These are phyloP conservation scores for Uropsilus gracilis DNA, from an alignment of 2,113 vertebrate species.

Conservation along the genomic window DNA sequence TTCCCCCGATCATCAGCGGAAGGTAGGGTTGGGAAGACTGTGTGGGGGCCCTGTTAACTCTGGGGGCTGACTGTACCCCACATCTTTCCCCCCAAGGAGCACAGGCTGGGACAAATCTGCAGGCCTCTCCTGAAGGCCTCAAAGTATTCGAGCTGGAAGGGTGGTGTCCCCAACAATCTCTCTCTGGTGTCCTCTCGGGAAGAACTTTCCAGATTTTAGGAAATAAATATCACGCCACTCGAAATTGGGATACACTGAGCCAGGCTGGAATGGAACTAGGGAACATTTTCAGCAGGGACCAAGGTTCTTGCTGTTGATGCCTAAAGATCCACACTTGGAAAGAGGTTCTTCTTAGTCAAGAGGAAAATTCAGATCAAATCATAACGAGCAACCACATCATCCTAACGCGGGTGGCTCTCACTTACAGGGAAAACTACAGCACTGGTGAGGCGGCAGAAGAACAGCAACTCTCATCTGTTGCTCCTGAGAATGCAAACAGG, in stretches of 20 bases:
- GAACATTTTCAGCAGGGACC: neutral
- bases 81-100: neutral
- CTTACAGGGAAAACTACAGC: neutral
- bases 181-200: neutral
- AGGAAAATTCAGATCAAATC: neutral
- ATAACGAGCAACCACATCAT: neutral
- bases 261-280: neutral
- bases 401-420: neutral
- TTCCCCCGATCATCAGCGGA: neutral
- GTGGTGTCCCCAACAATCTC: neutral
- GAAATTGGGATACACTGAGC: neutral
- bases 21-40: neutral
- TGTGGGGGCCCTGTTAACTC: neutral
- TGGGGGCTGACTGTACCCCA: neutral
- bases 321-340: neutral
- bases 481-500: neutral
- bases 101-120: neutral
- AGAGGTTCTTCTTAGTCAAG: neutral
- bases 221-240: too few relatives aligned
- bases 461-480: neutral
- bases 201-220: neutral
- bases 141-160: neutral
- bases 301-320: neutral
- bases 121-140: neutral
- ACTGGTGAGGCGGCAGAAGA: neutral